phyloP scores from a whole-genome alignment of 2,797 vertebrate species.

The Pangasius mekongensis region DNA sequence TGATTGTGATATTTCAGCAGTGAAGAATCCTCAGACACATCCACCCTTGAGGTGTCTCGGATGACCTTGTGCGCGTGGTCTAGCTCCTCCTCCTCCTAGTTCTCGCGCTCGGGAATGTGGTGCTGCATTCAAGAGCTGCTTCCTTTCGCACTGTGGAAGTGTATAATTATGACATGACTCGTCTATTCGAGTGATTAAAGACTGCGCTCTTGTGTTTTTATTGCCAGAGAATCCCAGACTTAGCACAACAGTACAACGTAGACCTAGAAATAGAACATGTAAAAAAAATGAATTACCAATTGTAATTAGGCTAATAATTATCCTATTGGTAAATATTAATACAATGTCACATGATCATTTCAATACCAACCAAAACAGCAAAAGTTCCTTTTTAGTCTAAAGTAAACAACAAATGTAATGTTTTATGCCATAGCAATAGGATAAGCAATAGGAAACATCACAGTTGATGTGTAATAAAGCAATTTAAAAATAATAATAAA shows the following conservation, averaged over 20 bases:
- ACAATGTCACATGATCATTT: not conserved
- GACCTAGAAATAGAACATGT: not conserved
- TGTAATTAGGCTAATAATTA: not conserved
- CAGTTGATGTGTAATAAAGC: not conserved
- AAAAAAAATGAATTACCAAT: not conserved
- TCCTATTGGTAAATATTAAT: not conserved
- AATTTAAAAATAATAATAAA: not conserved
- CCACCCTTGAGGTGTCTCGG: constrained; percentile 39
- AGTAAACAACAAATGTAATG: not conserved
- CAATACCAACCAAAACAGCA: not conserved
- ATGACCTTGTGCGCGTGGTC: constrained; percentile 38
- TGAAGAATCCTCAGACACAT: constrained; percentile 7
- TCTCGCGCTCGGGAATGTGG: not conserved
- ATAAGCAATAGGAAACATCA: not conserved
- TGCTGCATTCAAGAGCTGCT: constrained; percentile 26
- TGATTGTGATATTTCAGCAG: not conserved
- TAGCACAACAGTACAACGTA: not conserved
- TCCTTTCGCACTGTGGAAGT: not conserved
- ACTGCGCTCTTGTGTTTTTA: not conserved
- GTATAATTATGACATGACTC: too few relatives aligned
- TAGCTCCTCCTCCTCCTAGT: constrained; percentile 25
- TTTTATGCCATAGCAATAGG: not conserved
- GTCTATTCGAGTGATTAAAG: not conserved
- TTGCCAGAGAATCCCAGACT: not conserved
- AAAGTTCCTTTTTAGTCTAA: not conserved